phyloP scores from a whole-genome alignment of 2,888 invertebrate species.

The Tanypteryx hageni region DNA sequence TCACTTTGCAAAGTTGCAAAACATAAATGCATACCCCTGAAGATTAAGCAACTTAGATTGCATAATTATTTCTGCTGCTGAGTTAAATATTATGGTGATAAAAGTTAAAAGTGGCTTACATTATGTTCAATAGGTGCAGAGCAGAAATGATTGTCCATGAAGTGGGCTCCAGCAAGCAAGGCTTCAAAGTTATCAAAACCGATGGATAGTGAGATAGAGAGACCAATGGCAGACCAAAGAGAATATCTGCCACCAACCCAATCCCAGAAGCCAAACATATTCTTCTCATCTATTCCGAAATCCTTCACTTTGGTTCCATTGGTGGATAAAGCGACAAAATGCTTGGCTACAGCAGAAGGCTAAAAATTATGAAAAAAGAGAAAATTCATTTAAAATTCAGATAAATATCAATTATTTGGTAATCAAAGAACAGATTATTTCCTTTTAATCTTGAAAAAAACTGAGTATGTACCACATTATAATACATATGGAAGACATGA shows the following conservation, averaged over 20 bases:
- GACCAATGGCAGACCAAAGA: constrained; percentile 99
- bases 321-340: constrained; percentile 98
- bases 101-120: constrained; percentile 79
- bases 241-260: constrained; percentile 99
- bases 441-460: background rate
- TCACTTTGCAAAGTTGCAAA: no score
- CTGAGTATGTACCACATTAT: constrained; percentile 39
- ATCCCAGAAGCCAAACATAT: constrained; percentile 99
- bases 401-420: background rate
- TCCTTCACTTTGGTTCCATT: constrained; percentile 95
- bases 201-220: constrained; percentile 95
- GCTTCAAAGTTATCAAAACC: constrained; percentile 97
- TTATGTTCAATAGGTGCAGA: constrained; percentile 93
- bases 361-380: constrained; percentile 73
- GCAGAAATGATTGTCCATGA: constrained; percentile 95
- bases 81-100: background rate
- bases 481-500: no score
- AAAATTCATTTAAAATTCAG: constrained; percentile 48
- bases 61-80: no score
- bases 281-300: constrained; percentile 97
- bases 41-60: no score
- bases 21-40: no score
- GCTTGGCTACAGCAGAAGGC: constrained; percentile 92
- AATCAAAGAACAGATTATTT: background rate
- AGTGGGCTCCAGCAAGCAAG: constrained; percentile 93